Percentiles rank a stretch among this genome's conserved stretches.
These are phyloP conservation scores for Sander lucioperca DNA, from an alignment of 2,113 vertebrate genomes.

Conservation along the genomic window DNA sequence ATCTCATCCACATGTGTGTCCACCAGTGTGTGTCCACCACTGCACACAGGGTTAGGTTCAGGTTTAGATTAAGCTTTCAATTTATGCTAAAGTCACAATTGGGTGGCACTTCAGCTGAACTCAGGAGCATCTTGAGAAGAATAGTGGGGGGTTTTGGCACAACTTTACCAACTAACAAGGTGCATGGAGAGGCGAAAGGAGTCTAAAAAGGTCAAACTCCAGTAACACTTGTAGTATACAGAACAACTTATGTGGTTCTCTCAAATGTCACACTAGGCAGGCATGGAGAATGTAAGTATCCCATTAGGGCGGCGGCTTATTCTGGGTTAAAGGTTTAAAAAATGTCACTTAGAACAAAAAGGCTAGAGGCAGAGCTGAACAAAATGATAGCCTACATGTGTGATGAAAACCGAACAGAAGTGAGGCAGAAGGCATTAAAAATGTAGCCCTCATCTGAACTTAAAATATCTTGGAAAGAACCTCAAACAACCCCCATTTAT, in stretches of 20 bases:
- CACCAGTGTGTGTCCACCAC: too few species aligned
- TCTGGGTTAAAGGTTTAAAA: neutral
- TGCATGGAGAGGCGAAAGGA: too few species aligned
- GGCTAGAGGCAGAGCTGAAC: neutral
- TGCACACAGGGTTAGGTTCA: neutral
- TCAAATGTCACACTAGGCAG: neutral
- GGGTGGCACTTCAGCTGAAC: neutral
- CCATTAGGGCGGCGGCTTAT: neutral
- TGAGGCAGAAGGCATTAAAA: neutral
- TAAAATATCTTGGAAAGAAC: neutral
- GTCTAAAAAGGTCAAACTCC: too few species aligned
- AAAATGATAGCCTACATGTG: neutral
- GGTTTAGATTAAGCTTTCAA: neutral
- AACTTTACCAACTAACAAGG: too few species aligned
- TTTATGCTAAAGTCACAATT: neutral
- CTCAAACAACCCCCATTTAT: conserved; percentile 34
- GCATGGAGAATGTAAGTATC: neutral
- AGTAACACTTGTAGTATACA: too few species aligned
- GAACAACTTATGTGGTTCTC: neutral
- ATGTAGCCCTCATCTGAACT: conserved; percentile 4
- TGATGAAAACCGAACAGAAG: neutral
- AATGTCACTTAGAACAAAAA: neutral
- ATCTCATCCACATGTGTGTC: too few species aligned
- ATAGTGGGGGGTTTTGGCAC: too few species aligned
- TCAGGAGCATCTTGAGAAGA: neutral